Conservation (phyloP, 2,113 vertebrate genomes). For the Daphoenositta chrysoptera region DNA sequence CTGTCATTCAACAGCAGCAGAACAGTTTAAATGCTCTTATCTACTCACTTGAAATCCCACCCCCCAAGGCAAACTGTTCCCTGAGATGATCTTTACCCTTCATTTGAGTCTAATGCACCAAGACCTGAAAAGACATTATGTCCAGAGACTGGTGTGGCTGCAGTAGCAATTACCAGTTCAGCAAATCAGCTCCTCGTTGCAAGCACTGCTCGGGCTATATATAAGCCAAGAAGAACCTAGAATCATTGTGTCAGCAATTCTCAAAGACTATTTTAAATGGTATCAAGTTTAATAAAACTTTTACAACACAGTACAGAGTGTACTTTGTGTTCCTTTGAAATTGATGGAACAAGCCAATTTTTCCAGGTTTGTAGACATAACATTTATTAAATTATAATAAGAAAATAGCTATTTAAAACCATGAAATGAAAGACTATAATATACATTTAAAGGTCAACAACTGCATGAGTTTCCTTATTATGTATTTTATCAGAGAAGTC, state of each 20-base stretch:
- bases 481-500: not conserved
- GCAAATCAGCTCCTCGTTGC: slow-evolving; percentile 20
- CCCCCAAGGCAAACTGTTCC: slow-evolving; percentile 7
- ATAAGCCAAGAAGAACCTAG: slow-evolving; percentile 20
- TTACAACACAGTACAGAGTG: slow-evolving; percentile 33
- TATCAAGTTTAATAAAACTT: slow-evolving; percentile 63
- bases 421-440: slow-evolving; percentile 32
- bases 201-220: not conserved
- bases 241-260: slow-evolving; percentile 56
- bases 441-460: slow-evolving; percentile 55
- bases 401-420: slow-evolving; percentile 57
- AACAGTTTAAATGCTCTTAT: slow-evolving; percentile 23
- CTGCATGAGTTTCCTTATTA: not conserved
- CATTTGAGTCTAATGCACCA: not conserved
- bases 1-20: not conserved
- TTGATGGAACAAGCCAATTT: slow-evolving; percentile 57
- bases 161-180: slow-evolving; percentile 23
- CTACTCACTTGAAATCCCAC: not conserved
- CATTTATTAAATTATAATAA: slow-evolving; percentile 59
- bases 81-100: slow-evolving; percentile 43
- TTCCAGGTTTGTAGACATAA: slow-evolving; percentile 57
- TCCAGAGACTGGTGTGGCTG: not conserved
- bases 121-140: not conserved
- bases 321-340: slow-evolving; percentile 55
- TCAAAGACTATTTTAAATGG: slow-evolving; percentile 52